A percentile compares a stretch with the other conserved stretches of the same genome.
Conservation (phyloP, 1,140 invertebrate genomes). For the Lasioglossum albipes region DNA sequence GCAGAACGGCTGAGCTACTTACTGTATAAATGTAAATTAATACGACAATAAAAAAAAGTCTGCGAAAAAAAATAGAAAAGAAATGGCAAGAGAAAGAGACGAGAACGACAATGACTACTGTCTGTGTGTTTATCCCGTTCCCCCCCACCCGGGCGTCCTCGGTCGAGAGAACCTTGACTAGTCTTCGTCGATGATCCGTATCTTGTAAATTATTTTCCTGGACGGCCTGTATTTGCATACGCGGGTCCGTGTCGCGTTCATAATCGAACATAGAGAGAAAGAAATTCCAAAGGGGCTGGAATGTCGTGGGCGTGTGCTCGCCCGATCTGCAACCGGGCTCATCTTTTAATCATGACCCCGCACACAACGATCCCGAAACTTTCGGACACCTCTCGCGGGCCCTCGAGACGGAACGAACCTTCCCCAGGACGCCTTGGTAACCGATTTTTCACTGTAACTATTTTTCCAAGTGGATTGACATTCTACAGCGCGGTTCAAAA, state of each 20-base stretch:
- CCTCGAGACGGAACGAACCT: no score
- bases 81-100: not conserved
- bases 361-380: not conserved
- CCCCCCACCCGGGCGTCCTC: not conserved
- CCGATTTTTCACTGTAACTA: no score
- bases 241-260: not conserved
- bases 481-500: no score
- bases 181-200: conserved; percentile 7
- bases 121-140: not conserved
- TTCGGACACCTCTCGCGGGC: not conserved
- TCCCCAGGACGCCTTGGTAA: no score
- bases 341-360: conserved; percentile 43
- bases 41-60: conserved; percentile 51
- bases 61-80: not conserved
- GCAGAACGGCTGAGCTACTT: conserved; percentile 55
- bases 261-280: not conserved
- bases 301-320: conserved; percentile 56
- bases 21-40: conserved; percentile 74
- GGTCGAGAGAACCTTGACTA: conserved; percentile 18
- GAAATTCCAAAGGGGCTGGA: conserved; percentile 57
- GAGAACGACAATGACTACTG: not conserved
- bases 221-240: conserved; percentile 6
- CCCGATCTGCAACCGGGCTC: conserved; percentile 35
- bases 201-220: conserved; percentile 21
- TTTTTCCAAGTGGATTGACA: no score